Base-by-base conservation (phyloP, 53 echinoderm and acorn worm genomes). In the Holothuria leucospilota region DNA sequence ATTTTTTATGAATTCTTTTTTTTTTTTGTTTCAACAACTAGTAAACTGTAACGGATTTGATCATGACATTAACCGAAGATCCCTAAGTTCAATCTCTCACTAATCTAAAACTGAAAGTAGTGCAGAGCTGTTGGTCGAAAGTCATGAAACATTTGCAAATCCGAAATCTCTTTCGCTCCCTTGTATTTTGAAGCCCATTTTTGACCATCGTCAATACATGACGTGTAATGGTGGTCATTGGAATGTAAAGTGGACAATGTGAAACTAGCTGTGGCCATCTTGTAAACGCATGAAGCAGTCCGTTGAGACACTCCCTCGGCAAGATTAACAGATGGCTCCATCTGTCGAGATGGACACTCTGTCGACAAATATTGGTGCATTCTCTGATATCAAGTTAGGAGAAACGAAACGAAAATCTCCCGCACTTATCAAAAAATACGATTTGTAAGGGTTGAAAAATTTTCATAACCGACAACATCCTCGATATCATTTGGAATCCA, bases 361-460 rank as follows among this genome's bases (percentile, higher is more conserved):
- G 59, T 62, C 80, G 13, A 80, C 80, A 8, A 13, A 80, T 1
- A 80, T 60, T 58, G 38, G 28, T 7, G 80, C 21, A 21, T 38
- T 30, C 6, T 61, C 61, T 13, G 80, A 51, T 13, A 80, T n/a
- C 18, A 60, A 29, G 59, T n/a, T 28, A 59, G 16, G 61, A 5
- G 21, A 80, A 80, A n/a, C n/a, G 18, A 80, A 21, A 8, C 80
- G 80, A n/a, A 61, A 80, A 80, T 61, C 80, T 27, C 2, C 80
- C 80, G 11, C 80, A 80, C 28, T 62, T 29, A 30, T 80, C 80
- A n/a, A 20, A 80, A 80, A 12, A 38, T 15, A 20, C 80, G 59
- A n/a, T 38, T 80, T 80, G 20, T n/a, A 80, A 27, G 16, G 80
- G 80, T 34, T 80, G 80, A 34, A 61, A 80, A 18, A 80, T 80